Evolutionary conservation across 2,888 invertebrate species (phyloP).

Genomic region (Cephus sareptanus): DNA sequence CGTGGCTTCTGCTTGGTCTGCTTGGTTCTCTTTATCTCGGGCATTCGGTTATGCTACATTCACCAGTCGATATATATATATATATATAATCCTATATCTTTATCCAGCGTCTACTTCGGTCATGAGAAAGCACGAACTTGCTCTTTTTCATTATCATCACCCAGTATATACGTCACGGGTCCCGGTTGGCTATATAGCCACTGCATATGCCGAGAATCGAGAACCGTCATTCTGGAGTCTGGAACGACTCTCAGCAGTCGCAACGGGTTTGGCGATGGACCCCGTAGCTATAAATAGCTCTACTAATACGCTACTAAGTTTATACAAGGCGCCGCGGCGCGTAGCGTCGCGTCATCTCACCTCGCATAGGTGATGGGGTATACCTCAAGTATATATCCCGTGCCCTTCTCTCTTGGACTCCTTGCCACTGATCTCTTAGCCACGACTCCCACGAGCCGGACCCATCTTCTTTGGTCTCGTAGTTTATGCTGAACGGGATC

Average conservation of each 20-base stretch:
- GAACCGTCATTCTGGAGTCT: not conserved
- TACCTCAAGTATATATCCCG: not conserved
- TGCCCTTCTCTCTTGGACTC: not conserved
- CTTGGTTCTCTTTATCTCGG: not conserved
- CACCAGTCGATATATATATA: too few relatives aligned
- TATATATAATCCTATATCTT: too few relatives aligned
- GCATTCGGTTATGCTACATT: not conserved
- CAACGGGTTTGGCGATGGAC: not conserved
- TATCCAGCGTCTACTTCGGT: not conserved
- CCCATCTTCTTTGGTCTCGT: not conserved
- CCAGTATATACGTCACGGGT: not conserved
- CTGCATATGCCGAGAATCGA: not conserved
- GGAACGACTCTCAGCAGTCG: not conserved
- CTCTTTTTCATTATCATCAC: not conserved
- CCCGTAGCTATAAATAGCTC: slow-evolving; percentile 12
- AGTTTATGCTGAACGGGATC: not conserved
- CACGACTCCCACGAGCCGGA: too few relatives aligned
- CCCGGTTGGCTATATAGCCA: not conserved
- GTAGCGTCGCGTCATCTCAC: not conserved
- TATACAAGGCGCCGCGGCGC: not conserved
- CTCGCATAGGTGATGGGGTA: not conserved
- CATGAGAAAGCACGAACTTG: not conserved
- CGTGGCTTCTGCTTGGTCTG: slow-evolving; percentile 11
- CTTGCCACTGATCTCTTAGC: not conserved
- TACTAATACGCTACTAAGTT: slow-evolving; percentile 19